A percentile compares a stretch with the other conserved stretches of the same genome.
Evolutionary conservation across 2,888 invertebrate species (phyloP).

Genomic region (Agrilus mali): DNA sequence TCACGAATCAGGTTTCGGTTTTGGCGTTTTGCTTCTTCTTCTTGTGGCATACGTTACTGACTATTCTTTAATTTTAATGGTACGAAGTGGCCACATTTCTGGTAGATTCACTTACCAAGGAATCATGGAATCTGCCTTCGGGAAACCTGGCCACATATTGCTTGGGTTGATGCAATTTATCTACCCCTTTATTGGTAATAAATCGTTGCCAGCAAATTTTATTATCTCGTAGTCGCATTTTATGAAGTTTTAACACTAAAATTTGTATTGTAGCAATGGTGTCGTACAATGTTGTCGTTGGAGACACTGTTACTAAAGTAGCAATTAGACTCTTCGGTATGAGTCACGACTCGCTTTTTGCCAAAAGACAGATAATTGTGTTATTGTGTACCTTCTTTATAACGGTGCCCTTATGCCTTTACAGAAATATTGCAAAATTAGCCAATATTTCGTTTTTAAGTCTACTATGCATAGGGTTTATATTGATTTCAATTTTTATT

Average conservation of each 20-base stretch:
- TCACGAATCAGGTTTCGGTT: constrained; percentile 66
- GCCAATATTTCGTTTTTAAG: constrained; percentile 57
- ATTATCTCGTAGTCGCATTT: too few species aligned
- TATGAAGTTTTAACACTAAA: constrained; percentile 7
- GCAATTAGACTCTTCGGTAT: constrained; percentile 55
- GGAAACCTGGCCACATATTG: constrained; percentile 62
- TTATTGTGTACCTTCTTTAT: constrained; percentile 58
- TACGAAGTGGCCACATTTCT: constrained; percentile 58
- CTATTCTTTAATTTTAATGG: constrained; percentile 69
- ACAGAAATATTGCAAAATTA: constrained; percentile 58
- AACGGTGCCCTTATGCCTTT: constrained; percentile 67
- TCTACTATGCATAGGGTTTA: constrained; percentile 59
- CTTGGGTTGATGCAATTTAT: constrained; percentile 65
- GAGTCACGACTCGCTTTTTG: constrained; percentile 40
- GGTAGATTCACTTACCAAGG: constrained; percentile 67
- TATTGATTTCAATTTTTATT: constrained; percentile 52
- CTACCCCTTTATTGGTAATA: constrained; percentile 70
- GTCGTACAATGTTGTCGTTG: constrained; percentile 77
- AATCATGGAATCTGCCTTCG: constrained; percentile 71
- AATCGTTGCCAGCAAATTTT: background rate
- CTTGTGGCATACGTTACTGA: constrained; percentile 67
- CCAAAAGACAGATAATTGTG: constrained; percentile 54
- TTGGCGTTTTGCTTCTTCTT: constrained; percentile 56
- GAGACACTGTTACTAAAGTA: constrained; percentile 74
- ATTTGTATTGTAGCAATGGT: constrained; percentile 66